Conservation (phyloP, 2,888 invertebrate genomes). For the Philereme vetulata region DNA sequence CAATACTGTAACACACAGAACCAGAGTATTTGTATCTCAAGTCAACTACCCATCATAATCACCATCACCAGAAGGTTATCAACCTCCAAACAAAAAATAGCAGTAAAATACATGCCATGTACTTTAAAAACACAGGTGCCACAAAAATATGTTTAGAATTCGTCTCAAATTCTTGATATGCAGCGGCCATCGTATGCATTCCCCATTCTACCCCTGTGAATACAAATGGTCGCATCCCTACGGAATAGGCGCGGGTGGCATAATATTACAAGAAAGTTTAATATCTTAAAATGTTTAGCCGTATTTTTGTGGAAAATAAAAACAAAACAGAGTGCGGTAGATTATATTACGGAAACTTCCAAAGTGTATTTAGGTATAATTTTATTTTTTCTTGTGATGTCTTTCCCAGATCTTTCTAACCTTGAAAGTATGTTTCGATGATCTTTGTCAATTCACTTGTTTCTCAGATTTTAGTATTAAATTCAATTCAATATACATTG, state of each 20-base stretch:
- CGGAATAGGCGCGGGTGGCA: constrained; percentile 58
- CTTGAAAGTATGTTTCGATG: too few relatives aligned
- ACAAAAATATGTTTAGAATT: constrained; percentile 43
- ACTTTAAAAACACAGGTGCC: constrained; percentile 7
- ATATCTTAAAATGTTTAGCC: constrained; percentile 60
- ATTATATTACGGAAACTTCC: too few relatives aligned
- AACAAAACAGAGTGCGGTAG: constrained; percentile 12
- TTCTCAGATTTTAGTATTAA: too few relatives aligned
- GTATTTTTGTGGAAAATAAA: constrained; percentile 35
- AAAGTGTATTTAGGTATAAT: too few relatives aligned
- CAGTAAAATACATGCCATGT: not conserved
- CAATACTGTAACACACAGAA: too few relatives aligned
- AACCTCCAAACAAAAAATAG: not conserved
- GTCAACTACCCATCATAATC: too few relatives aligned
- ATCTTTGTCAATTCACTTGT: too few relatives aligned
- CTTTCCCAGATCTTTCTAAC: too few relatives aligned
- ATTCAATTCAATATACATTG: too few relatives aligned
- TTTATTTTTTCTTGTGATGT: too few relatives aligned
- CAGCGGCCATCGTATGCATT: constrained; percentile 61
- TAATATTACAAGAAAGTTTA: constrained; percentile 62
- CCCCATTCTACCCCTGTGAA: constrained; percentile 60
- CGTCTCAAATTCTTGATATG: constrained; percentile 53
- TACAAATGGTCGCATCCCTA: constrained; percentile 63
- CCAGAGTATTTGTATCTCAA: too few relatives aligned
- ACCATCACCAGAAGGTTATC: too few relatives aligned